Evolutionary conservation across 2,113 vertebrate species (phyloP), one percentile per base, ranked within the genome.

Genomic region (Ageneiosus marmoratus): DNA sequence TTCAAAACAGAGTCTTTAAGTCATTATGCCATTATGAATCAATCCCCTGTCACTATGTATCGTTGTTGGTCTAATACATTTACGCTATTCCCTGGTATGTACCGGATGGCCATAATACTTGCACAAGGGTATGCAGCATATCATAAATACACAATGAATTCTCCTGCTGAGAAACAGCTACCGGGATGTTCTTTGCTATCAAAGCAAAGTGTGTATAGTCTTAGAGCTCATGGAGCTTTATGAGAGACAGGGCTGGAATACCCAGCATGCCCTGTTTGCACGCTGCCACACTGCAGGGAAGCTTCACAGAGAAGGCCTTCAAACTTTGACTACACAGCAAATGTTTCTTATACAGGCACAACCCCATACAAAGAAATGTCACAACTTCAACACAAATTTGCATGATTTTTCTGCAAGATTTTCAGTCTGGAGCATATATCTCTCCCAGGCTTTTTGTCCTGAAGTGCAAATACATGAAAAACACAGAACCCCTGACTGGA

Each of bases 111-210:
- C 32, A 60, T 46, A 62, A 79, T 73, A 27, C 18, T 55, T 80
- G 77, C 44, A 70, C 44, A 58, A 81, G n/a, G n/a, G 62, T 69
- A 50, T 70, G 69, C 78, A 77, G 72, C 1, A 41, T 69, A 63
- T 77, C 6, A 51, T 75, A 81, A 70, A 74, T 73, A 84, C 62
- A 78, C 29, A 60, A 72, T 53, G 32, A 60, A 75, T 27, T 62
- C 53, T 82, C 46, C 44, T 75, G 56, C 58, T 24, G 72, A 79
- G 75, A 62, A 75, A 81, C 78, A 77, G 65, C 82, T 77, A 78
- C 77, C 22, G 29, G 77, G 56, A 16, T 37, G 24, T 72, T 27
- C 56, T 62, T 48, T 58, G 44, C 58, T 12, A 75, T 9, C n/a
- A 58, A 81, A 81, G 65, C 29, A 12, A 56, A 13, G 55, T 76